Conservation (phyloP, 2,888 invertebrate genomes). For the Calameuta filiformis region DNA sequence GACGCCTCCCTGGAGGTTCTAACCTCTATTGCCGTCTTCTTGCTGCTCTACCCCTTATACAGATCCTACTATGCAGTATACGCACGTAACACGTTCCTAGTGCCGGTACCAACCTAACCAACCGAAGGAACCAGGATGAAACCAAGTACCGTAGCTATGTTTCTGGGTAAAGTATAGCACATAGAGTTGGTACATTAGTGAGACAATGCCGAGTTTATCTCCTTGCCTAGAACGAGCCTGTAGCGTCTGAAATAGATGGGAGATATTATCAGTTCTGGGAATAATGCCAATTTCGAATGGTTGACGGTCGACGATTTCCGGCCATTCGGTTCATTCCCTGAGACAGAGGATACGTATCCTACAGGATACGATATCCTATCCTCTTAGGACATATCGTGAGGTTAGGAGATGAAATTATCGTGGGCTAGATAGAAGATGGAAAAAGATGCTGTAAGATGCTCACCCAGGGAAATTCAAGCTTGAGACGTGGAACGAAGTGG, state of each 20-base stretch:
- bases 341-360: background rate
- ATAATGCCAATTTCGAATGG: background rate
- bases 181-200: background rate
- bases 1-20: constrained; percentile 11
- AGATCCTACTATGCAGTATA: constrained; percentile 19
- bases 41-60: background rate
- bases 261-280: background rate
- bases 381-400: background rate
- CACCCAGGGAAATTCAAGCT: background rate
- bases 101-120: background rate
- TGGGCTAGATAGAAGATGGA: background rate
- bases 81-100: constrained; percentile 25
- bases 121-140: background rate
- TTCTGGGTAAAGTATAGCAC: background rate
- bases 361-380: background rate
- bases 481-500: background rate
- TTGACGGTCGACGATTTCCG: background rate
- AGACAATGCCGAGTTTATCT: background rate
- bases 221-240: background rate
- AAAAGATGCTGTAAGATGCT: background rate
- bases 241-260: background rate
- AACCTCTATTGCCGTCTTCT: background rate
- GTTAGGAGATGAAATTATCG: background rate
- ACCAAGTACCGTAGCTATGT: background rate
- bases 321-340: background rate